phyloP scores from a whole-genome alignment of 2,797 vertebrate genomes.

The Brachyrhaphis roseni region DNA sequence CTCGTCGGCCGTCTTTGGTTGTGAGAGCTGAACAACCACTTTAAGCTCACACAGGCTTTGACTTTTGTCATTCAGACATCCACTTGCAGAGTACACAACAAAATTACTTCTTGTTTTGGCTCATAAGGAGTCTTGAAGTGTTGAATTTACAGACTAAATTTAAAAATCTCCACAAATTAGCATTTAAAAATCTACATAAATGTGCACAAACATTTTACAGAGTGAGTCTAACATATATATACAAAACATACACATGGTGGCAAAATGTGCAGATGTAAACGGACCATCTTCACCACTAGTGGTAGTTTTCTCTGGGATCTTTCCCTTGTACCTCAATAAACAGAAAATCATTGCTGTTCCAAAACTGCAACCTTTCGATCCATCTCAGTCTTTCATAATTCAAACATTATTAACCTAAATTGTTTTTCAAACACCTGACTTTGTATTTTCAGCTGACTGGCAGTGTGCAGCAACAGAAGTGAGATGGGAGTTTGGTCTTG shows the following conservation, averaged over 20 bases:
- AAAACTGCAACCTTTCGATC: neutral
- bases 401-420: neutral
- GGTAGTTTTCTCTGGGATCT: too few relatives aligned
- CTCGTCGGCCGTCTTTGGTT: neutral
- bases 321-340: neutral
- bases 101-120: too few relatives aligned
- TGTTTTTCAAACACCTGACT: neutral
- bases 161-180: too few relatives aligned
- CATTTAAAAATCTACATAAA: too few relatives aligned
- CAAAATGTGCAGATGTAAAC: too few relatives aligned
- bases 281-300: too few relatives aligned
- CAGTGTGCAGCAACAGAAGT: neutral
- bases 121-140: too few relatives aligned
- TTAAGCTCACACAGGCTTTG: neutral
- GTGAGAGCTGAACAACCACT: neutral
- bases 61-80: neutral
- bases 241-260: too few relatives aligned
- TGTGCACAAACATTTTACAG: too few relatives aligned
- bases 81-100: too few relatives aligned
- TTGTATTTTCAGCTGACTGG: neutral
- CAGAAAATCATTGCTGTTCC: neutral
- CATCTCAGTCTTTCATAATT: neutral
- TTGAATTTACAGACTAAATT: too few relatives aligned
- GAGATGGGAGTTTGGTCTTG: neutral
- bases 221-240: too few relatives aligned